Base-by-base conservation (phyloP, 1,140 invertebrate species). In the Musca domestica region DNA sequence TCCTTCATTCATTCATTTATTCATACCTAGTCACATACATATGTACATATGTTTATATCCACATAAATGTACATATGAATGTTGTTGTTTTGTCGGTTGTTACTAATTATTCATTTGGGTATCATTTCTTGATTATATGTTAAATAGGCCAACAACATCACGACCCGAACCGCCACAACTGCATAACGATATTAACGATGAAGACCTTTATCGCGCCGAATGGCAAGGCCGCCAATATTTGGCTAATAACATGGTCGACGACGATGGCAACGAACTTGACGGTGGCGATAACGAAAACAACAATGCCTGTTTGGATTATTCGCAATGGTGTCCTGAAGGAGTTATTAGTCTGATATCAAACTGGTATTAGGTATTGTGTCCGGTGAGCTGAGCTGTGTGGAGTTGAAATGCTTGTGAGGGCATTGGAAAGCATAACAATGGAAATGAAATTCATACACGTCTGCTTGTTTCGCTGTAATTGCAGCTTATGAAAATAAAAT, bases 61-160 rank as follows among this genome's bases (percentile, higher is more conserved):
- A 6, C 22, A 58, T 27, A 12, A 27, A 58, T 30, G 4, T 61
- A 61, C 25, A 58, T 30, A n/a, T 25, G 41, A 23, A 61, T 61
- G 27, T 34, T 34, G n/a, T 34, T 61, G 48, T 54, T 15, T 66
- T 58, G 49, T 41, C 1, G 41, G n/a, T n/a, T 23, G 17, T 30
- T 17, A 15, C n/a, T 46, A 64, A 69, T 69, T 63, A 69, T 64
- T 58, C 68, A 66, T 66, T 66, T 61, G 54, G 68, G 64, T 19
- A 19, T 25, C 41, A 61, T 69, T 66, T 49, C 25, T 65, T 85
- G 78, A 80, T 83, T 76, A 20, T 17, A 49, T 61, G 51, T 30
- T 54, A 52, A 30, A 70, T 70, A 72, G 72, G 66, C 66, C 66
- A 49, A 71, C 69, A 51, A 66, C 70, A 63, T 71, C 67, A 3